Evolutionary conservation across 2,888 invertebrate genomes (phyloP).

Genomic region (Hemistola chrysoprasaria): DNA sequence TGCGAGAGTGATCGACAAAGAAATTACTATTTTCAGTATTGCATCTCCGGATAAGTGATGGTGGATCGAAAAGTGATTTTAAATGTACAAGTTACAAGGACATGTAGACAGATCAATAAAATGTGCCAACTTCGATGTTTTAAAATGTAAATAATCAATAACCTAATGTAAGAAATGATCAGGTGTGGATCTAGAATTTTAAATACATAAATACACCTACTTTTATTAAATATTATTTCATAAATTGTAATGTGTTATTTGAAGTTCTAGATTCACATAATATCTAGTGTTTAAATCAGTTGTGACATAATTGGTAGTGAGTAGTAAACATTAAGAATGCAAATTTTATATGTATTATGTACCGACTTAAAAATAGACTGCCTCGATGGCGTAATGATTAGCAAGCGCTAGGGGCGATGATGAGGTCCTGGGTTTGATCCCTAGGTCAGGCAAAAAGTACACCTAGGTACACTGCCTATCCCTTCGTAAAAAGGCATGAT

Average conservation of each 20-base stretch:
- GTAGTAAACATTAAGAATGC: neutral
- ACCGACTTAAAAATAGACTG: too few species aligned
- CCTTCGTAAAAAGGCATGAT: too few species aligned
- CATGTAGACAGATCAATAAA: slow-evolving; percentile 2
- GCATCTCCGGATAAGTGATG: slow-evolving; percentile 1
- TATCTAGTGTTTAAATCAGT: slow-evolving; percentile 21
- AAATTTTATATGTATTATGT: too few species aligned
- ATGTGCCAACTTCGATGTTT: slow-evolving; percentile 13
- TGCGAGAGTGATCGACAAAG: slow-evolving; percentile 7
- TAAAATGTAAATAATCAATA: slow-evolving; percentile 31
- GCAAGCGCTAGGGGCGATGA: too few species aligned
- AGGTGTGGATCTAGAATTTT: slow-evolving; percentile 11
- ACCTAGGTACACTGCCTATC: too few species aligned
- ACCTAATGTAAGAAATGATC: slow-evolving; percentile 24
- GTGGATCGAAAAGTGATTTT: slow-evolving; percentile 2
- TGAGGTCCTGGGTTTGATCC: too few species aligned
- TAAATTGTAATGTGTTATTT: neutral
- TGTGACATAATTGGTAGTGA: slow-evolving; percentile 21
- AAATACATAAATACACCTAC: too few species aligned
- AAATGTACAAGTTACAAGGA: slow-evolving; percentile 7
- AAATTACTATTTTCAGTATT: too few species aligned
- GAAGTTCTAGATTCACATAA: slow-evolving; percentile 11
- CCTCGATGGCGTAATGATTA: too few species aligned
- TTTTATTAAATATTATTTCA: too few species aligned
- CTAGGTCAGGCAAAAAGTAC: too few species aligned